Percentiles rank a stretch among this genome's conserved stretches.
These are phyloP conservation scores for Thripadectes ignobilis DNA, from an alignment of 2,797 vertebrate species.

Conservation along the genomic window DNA sequence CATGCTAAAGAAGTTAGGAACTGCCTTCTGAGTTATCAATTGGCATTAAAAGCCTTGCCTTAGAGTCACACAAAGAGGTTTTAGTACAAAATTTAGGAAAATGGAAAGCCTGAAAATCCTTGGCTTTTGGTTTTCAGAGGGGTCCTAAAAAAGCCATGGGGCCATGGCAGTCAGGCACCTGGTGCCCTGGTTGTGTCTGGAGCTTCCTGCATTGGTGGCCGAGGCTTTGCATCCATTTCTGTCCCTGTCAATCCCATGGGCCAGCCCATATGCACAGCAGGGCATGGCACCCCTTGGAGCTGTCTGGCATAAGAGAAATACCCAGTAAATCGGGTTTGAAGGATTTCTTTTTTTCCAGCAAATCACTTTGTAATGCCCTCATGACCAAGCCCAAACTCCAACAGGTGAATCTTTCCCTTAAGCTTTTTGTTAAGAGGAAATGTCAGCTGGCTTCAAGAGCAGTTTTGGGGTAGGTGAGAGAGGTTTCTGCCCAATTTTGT, in stretches of 20 bases:
- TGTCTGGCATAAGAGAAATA: background rate
- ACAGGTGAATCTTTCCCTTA: background rate
- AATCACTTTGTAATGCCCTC: background rate
- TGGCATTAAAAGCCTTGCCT: background rate
- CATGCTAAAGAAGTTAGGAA: background rate
- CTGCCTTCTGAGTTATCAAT: slow-evolving; percentile 1
- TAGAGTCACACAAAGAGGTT: background rate
- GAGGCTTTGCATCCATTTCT: background rate
- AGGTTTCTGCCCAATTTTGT: background rate
- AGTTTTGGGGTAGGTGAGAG: background rate
- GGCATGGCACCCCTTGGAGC: background rate
- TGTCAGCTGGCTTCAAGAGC: background rate
- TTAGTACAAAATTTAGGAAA: background rate
- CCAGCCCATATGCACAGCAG: accelerated
- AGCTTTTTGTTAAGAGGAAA: background rate
- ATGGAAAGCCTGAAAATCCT: background rate
- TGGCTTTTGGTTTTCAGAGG: background rate
- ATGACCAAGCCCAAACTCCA: background rate
- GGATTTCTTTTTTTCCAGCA: background rate
- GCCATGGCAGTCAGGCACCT: background rate
- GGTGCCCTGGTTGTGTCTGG: background rate
- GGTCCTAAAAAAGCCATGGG: background rate
- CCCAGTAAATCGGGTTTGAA: background rate
- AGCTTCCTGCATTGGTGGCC: background rate
- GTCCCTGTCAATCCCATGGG: accelerated